These are phyloP conservation scores for Melanotaenia trifasciata DNA, from an alignment of 2,797 vertebrate species.

Conservation along the genomic window DNA sequence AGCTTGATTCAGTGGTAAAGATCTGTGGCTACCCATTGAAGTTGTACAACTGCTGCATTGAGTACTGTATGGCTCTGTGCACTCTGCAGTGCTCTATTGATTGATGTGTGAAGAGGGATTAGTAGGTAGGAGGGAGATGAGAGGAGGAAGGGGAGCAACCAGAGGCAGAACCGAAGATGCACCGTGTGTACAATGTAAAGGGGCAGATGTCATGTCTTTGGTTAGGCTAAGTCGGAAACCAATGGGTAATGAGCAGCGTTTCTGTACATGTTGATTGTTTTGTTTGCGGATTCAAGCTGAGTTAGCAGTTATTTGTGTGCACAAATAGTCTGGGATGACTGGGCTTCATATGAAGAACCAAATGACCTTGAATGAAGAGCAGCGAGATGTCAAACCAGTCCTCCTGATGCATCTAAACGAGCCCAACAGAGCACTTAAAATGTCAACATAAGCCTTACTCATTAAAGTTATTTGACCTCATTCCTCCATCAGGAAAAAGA, in stretches of 20 bases:
- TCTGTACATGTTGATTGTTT: slow-evolving; percentile 39
- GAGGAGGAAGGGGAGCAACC: slow-evolving; percentile 36
- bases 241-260: slow-evolving; percentile 34
- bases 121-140: slow-evolving; percentile 57
- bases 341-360: not conserved
- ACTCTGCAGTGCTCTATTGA: slow-evolving; percentile 79
- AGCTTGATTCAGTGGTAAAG: slow-evolving; percentile 76
- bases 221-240: slow-evolving; percentile 41
- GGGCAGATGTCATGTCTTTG: slow-evolving; percentile 67
- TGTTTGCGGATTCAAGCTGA: slow-evolving; percentile 22
- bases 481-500: slow-evolving; percentile 13
- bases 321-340: not conserved
- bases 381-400: slow-evolving; percentile 13
- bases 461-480: slow-evolving; percentile 33
- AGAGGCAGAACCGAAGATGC: slow-evolving; percentile 60
- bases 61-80: slow-evolving; percentile 73
- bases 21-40: slow-evolving; percentile 75
- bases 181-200: slow-evolving; percentile 58
- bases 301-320: slow-evolving; percentile 18
- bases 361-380: slow-evolving; percentile 43
- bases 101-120: slow-evolving; percentile 81
- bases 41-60: slow-evolving; percentile 75
- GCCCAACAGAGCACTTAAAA: slow-evolving; percentile 19
- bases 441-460: slow-evolving; percentile 23
- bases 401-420: not conserved